Evolutionary conservation across 1,140 invertebrate species (phyloP), one percentile per base, ranked within the genome.

Genomic region (Plutomurus gul): DNA sequence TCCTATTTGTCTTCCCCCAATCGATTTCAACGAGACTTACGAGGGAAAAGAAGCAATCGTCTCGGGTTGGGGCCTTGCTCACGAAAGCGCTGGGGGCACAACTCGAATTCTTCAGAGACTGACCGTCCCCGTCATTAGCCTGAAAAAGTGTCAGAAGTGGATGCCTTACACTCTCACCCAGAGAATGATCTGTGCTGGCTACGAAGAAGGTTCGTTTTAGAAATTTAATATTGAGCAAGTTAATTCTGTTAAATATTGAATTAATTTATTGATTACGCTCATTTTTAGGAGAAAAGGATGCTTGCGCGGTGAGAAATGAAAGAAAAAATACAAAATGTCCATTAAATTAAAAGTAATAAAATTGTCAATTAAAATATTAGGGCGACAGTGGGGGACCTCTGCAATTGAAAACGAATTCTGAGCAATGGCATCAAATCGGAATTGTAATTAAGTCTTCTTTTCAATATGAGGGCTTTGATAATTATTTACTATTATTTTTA

Each of bases 21-120:
- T 25, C 1, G n/a, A 6, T 18, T 37, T 49, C 30, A 33, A 36
- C 40, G 7, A 36, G 1, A 49, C 22, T 20, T 78, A 22, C 16
- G 77, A 78, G 16, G 27, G 22, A 16, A 20, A 73, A 56, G 20
- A 16, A 13, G 22, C 77, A 4, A 73, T 30, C 13, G 77, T 78
- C 1, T 20, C 71, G 8, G 77, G 77, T 3, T 78, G 77, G 77
- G 77, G 77, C 11, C 22, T 78, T 16, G 22, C 77, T 11, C n/a
- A 51, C 30, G 25, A 73, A 72, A 46, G 73, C 20, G 77, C 70
- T 22, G 77, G 77, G 11, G 65, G 27, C 1, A 78, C 65, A 4
- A 78, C 77, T 5, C 39, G 77, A 0, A 20, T 73, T 20, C 40
- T 78, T 6, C 77, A 78, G 16, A 78, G 73, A 40, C 33, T 78